Conservation (phyloP, 1,140 invertebrate species). For the Drosophila nasuta region DNA sequence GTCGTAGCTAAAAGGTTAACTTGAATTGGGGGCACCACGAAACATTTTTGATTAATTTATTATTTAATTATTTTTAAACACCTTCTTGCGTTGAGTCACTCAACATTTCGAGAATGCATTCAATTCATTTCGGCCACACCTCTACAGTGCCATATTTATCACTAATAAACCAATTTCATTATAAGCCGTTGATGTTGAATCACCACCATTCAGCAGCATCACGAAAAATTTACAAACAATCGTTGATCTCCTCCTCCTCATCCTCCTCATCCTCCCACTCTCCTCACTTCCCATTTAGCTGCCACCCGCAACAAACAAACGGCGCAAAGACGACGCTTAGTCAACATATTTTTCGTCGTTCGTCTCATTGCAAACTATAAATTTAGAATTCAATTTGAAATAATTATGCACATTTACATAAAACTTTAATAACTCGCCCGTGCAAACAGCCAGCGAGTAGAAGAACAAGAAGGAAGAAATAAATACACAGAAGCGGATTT, state of each 20-base stretch:
- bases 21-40: conserved; percentile 7
- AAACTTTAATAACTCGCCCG: conserved; percentile 54
- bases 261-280: neutral
- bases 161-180: conserved; percentile 80
- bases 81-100: conserved; percentile 52
- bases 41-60: conserved; percentile 54
- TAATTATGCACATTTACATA: conserved; percentile 78
- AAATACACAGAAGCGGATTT: conserved; percentile 40
- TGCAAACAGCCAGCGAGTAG: conserved; percentile 43
- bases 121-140: conserved; percentile 46
- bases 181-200: conserved; percentile 70
- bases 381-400: conserved; percentile 80
- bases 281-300: too few species aligned
- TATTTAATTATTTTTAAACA: conserved; percentile 63
- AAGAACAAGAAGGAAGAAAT: conserved; percentile 7
- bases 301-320: neutral
- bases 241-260: conserved; percentile 2
- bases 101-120: neutral
- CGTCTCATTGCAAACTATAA: conserved; percentile 73
- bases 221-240: conserved; percentile 58
- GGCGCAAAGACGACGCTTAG: conserved; percentile 29
- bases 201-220: conserved; percentile 43
- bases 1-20: conserved; percentile 12
- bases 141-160: conserved; percentile 60
- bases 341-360: conserved; percentile 60